phyloP scores from a whole-genome alignment of 2,888 invertebrate genomes.

The Acronicta aceris region DNA sequence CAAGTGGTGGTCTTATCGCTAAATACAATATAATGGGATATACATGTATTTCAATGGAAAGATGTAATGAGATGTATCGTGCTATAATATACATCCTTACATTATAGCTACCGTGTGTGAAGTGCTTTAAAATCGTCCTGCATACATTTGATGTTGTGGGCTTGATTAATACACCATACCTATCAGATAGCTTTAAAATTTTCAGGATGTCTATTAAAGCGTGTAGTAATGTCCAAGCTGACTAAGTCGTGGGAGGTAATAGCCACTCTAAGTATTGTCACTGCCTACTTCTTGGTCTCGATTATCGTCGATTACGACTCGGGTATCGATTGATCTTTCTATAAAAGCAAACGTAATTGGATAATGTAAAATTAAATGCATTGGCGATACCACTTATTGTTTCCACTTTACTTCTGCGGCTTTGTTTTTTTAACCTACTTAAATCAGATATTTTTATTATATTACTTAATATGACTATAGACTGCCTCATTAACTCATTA shows the following conservation, averaged over 20 bases:
- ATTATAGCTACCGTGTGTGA: too few relatives aligned
- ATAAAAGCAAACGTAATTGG: constrained; percentile 43
- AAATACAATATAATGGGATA: too few relatives aligned
- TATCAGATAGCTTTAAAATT: constrained; percentile 25
- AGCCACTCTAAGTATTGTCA: constrained; percentile 15
- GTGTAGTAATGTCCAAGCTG: constrained; percentile 22
- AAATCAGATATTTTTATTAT: too few relatives aligned
- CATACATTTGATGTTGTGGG: constrained; percentile 17
- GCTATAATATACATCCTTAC: too few relatives aligned
- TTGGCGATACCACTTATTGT: constrained; percentile 6
- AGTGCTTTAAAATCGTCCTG: neutral
- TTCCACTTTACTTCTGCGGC: constrained; percentile 10
- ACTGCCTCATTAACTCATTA: too few relatives aligned
- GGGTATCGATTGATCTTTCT: constrained; percentile 41
- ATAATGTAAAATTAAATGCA: constrained; percentile 25
- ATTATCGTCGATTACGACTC: constrained; percentile 29
- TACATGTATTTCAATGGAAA: too few relatives aligned
- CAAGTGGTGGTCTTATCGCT: too few relatives aligned
- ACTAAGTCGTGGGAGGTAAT: constrained; percentile 44
- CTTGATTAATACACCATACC: constrained; percentile 17
- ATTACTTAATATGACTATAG: too few relatives aligned
- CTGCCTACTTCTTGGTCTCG: constrained; percentile 20
- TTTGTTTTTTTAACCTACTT: neutral
- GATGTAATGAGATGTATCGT: too few relatives aligned
- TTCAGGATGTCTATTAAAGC: constrained; percentile 26